Evolutionary conservation across 2,797 vertebrate species (phyloP), one percentile per base, ranked within the genome.

Genomic region (Phyllotis vaccarum): DNA sequence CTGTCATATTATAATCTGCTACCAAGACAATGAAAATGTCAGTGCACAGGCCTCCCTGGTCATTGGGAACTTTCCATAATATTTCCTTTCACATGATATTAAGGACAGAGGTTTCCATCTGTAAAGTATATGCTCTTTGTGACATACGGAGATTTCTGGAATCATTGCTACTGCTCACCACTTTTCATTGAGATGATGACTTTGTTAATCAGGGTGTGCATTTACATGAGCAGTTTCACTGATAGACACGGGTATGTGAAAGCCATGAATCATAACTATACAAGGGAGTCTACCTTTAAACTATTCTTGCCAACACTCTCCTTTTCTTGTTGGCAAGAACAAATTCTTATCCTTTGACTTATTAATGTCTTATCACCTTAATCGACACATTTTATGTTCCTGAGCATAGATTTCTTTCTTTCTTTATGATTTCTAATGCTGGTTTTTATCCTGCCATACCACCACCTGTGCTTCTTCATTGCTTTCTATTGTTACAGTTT

Each of bases 31-130:
- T 16, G 14, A 40, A 54, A 87, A 91, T 37, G 12, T n/a, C 62
- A 89, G 13, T 46, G 29, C 9, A 17, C 40, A 70, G 74, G 64
- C 19, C 76, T 89, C 3, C 24, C n/a, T 78, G 21, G 46, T 78
- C 78, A 72, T 22, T 34, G 13, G 34, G 43, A 89, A 21, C 66
- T 93, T 43, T 76, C 40, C 64, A 54, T 52, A 60, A 90, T 12
- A 68, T 88, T 91, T 75, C 29, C 40, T 80, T 92, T 37, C 58
- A 17, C 12, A 60, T 40, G 43, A 72, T 66, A 96, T 68, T 60
- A 93, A 93, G 85, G 54, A 66, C 22, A 68, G n/a, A n/a, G 27
- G 58, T 92, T 79, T 92, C 16, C 43, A 86, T 62, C 62, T 78
- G 17, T 49, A 90, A n/a, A 52, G 56, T 74, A 54, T 1, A n/a